Percentiles rank a stretch among this genome's conserved stretches.
These are phyloP conservation scores for Gallinago media DNA, from an alignment of 2,113 vertebrate genomes.

Conservation along the genomic window DNA sequence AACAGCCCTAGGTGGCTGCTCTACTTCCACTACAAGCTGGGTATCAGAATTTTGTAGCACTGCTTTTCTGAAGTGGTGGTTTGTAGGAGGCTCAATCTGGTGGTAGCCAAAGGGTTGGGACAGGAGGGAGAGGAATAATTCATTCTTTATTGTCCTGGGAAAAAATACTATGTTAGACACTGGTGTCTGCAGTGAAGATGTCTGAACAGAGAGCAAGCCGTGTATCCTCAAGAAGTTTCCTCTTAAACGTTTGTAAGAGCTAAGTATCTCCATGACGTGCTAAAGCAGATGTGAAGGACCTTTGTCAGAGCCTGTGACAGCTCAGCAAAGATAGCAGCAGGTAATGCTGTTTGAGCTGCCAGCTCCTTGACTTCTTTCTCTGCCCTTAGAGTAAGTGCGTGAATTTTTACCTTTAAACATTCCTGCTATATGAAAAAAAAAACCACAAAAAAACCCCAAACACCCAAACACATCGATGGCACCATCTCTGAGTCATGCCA, in stretches of 20 bases:
- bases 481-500: neutral
- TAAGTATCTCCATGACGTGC: neutral
- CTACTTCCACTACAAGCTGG: neutral
- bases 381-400: neutral
- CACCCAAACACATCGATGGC: neutral
- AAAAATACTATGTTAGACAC: fast-evolving
- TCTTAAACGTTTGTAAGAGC: neutral
- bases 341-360: neutral
- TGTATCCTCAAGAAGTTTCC: neutral
- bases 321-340: neutral
- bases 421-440: neutral
- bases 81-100: neutral
- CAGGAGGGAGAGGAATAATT: neutral
- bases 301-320: neutral
- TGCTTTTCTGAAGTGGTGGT: neutral
- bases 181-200: neutral
- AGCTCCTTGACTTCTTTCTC: neutral
- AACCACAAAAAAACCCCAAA: neutral
- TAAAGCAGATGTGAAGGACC: neutral
- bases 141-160: neutral
- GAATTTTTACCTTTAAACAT: neutral
- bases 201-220: neutral
- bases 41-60: neutral
- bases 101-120: neutral
- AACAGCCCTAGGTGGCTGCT: neutral